Percentiles rank a stretch among this genome's conserved stretches.
These are phyloP conservation scores for Stylophora pistillata DNA, from an alignment of 64 coral and sea anemone genomes.

Conservation along the genomic window DNA sequence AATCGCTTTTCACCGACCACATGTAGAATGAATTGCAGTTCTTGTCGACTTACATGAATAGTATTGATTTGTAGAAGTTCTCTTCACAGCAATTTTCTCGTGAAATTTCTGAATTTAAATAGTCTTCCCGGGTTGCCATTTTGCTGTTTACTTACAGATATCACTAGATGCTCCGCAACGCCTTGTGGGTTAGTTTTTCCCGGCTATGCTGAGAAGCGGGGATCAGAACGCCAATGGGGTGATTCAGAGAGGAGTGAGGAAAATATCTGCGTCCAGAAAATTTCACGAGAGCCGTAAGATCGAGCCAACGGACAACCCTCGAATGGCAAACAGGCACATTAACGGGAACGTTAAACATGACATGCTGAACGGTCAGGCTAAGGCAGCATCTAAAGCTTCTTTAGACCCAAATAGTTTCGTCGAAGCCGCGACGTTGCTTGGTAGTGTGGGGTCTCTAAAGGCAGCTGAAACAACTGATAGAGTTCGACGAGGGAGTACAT, in stretches of 20 bases:
- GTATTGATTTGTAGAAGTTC: background rate
- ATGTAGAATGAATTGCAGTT: too few relatives aligned
- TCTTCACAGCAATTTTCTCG: background rate
- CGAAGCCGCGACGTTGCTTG: constrained; percentile 74
- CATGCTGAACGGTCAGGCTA: background rate
- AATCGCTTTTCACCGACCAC: too few relatives aligned
- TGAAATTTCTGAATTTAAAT: background rate
- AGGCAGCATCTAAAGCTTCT: constrained; percentile 15
- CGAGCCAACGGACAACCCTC: constrained; percentile 22
- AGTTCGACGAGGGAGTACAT: constrained; percentile 35
- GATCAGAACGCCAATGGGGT: constrained; percentile 43
- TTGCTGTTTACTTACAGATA: constrained; percentile 23
- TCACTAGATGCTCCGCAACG: background rate
- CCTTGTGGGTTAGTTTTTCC: constrained; percentile 35
- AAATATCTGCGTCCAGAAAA: background rate
- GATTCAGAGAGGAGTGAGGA: background rate
- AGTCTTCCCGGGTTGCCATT: background rate
- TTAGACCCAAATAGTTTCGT: constrained; percentile 62
- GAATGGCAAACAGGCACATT: constrained; percentile 8
- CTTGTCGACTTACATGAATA: background rate
- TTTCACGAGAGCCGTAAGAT: constrained; percentile 38
- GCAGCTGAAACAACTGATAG: constrained; percentile 78
- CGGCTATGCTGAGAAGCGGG: constrained; percentile 2
- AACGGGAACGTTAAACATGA: constrained; percentile 35
- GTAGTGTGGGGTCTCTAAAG: constrained; percentile 80